Percentiles rank a stretch among this genome's conserved stretches.
phyloP scores from a whole-genome alignment of 2,113 vertebrate species.

The Danionella cerebrum region DNA sequence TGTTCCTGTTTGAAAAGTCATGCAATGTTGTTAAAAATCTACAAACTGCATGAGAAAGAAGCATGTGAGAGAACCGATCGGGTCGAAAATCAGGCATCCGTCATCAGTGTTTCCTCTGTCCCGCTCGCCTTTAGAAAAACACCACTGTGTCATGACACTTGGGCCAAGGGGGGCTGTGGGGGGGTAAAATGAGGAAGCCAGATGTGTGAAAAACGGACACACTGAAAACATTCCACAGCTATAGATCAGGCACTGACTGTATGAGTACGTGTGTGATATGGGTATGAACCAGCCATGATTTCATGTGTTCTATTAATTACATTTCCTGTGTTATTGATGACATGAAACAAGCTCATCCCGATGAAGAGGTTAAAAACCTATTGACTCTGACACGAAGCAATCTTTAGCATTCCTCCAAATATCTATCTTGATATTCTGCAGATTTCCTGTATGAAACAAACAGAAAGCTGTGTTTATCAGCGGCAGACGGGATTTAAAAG shows the following conservation, averaged over 20 bases:
- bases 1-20: not conserved
- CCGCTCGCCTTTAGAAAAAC: conserved; percentile 60
- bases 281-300: no score
- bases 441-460: no score
- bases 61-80: conserved; percentile 60
- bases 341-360: no score
- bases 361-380: no score
- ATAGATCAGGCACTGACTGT: conserved; percentile 59
- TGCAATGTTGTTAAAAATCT: not conserved
- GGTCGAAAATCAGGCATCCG: conserved; percentile 64
- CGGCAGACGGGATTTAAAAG: no score
- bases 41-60: conserved; percentile 39
- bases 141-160: conserved; percentile 70
- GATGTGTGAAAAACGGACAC: conserved; percentile 73
- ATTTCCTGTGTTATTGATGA: no score
- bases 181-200: conserved; percentile 71
- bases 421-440: no score
- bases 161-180: conserved; percentile 6
- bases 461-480: no score
- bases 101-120: conserved; percentile 57
- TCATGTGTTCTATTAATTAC: no score
- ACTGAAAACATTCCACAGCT: conserved; percentile 59
- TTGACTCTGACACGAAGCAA: no score
- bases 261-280: conserved; percentile 21
- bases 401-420: no score